These are phyloP conservation scores for Rhabdophis nuchalis DNA, from an alignment of 2,797 vertebrate genomes.

Conservation along the genomic window DNA sequence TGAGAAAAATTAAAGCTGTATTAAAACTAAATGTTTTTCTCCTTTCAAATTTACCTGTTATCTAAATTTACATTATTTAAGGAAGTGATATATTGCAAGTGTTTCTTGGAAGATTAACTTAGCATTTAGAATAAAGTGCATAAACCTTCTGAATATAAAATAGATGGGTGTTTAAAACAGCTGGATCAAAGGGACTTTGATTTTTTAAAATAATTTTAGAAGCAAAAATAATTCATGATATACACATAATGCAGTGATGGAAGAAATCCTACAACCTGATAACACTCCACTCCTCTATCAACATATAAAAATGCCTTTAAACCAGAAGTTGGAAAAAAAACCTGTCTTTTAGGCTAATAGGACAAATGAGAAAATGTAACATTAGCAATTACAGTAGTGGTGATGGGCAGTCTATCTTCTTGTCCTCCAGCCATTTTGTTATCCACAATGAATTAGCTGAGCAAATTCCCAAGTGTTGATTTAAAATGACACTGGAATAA, in stretches of 20 bases:
- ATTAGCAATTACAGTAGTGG: background rate
- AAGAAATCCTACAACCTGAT: background rate
- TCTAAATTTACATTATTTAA: background rate
- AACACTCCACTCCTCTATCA: background rate
- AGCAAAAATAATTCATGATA: background rate
- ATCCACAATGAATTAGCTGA: background rate
- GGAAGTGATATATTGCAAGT: background rate
- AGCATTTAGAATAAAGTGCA: background rate
- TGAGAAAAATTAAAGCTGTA: background rate
- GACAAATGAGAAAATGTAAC: background rate
- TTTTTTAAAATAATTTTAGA: background rate
- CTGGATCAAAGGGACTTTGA: background rate
- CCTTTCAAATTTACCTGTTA: background rate
- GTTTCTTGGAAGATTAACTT: conserved; percentile 1
- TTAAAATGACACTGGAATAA: background rate
- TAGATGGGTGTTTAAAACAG: background rate
- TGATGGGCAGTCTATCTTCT: background rate
- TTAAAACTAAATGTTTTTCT: background rate
- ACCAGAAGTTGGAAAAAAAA: background rate
- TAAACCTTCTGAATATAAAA: background rate
- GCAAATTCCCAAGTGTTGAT: background rate
- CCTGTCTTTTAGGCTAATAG: background rate
- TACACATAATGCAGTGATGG: background rate
- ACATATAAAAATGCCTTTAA: background rate
- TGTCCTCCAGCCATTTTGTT: background rate